Percentiles rank a stretch among this genome's conserved stretches.
Conservation (phyloP, 1,140 invertebrate genomes). For the Glossosoma conforme region DNA sequence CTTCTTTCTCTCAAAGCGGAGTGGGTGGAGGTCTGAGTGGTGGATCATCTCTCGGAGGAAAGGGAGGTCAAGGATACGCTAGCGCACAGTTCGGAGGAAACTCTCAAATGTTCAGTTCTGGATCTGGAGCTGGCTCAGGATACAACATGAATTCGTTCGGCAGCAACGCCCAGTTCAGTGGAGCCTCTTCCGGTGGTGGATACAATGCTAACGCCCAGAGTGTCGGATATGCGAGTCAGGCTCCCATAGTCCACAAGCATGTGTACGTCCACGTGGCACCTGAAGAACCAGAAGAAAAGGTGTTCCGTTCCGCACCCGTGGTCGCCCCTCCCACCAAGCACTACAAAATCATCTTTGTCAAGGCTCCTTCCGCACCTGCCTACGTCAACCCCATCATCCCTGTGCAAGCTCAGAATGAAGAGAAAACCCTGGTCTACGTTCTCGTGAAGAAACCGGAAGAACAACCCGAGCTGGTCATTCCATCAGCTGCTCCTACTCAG, state of each 20-base stretch:
- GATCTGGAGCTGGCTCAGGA: neutral
- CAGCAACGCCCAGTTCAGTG: neutral
- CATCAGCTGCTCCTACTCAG: conserved; percentile 62
- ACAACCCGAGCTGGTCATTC: conserved; percentile 61
- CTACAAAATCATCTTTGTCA: conserved; percentile 76
- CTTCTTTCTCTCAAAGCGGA: neutral
- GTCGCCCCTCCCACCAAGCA: conserved; percentile 49
- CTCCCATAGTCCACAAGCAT: conserved; percentile 64
- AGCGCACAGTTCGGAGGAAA: neutral
- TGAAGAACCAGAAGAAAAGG: conserved; percentile 53
- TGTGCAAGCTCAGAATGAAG: conserved; percentile 63
- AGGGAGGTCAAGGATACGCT: neutral
- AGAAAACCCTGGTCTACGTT: too few species aligned
- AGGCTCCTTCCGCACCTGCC: conserved; percentile 64
- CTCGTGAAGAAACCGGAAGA: conserved; percentile 72
- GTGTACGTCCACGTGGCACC: conserved; percentile 72
- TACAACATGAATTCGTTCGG: neutral
- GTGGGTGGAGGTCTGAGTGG: neutral
- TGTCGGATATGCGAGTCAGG: conserved; percentile 36
- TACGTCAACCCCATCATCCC: conserved; percentile 63
- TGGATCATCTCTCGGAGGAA: neutral
- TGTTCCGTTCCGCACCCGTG: neutral
- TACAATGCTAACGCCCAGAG: too few species aligned
- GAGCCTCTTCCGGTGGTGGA: neutral
- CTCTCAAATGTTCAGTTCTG: neutral